A percentile compares a stretch with the other conserved stretches of the same genome.
Evolutionary conservation across 1,140 invertebrate species (phyloP).

Genomic region (Archivesica marissinica): DNA sequence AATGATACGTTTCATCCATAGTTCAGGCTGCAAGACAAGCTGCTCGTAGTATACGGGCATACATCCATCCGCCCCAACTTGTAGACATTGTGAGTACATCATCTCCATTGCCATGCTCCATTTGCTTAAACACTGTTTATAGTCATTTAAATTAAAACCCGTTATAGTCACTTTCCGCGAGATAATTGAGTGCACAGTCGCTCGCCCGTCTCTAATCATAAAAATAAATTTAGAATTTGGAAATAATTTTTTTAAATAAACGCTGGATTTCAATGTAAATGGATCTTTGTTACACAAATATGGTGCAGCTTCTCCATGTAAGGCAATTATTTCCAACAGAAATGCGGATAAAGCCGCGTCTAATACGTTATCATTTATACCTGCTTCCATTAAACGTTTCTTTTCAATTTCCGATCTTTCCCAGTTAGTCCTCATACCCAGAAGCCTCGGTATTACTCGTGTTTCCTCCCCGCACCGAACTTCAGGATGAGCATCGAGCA

Average conservation of each 20-base stretch:
- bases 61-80: constrained; percentile 92
- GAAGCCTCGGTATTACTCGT: constrained; percentile 92
- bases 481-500: constrained; percentile 99
- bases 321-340: constrained; percentile 90
- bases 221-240: constrained; percentile 96
- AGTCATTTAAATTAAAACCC: constrained; percentile 97
- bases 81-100: constrained; percentile 97
- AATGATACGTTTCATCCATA: constrained; percentile 95
- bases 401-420: constrained; percentile 78
- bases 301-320: constrained; percentile 94
- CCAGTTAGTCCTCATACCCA: constrained; percentile 81
- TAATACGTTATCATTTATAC: constrained; percentile 95
- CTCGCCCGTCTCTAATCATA: constrained; percentile 98
- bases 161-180: constrained; percentile 99
- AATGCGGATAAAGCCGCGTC: constrained; percentile 98
- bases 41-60: constrained; percentile 98
- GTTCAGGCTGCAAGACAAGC: constrained; percentile 95
- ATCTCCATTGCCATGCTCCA: constrained; percentile 98
- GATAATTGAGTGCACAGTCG: constrained; percentile 99
- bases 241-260: constrained; percentile 90
- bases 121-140: constrained; percentile 96
- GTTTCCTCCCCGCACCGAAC: constrained; percentile 99
- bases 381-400: constrained; percentile 94
- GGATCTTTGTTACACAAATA: constrained; percentile 99
- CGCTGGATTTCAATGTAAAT: constrained; percentile 95